Evolutionary conservation across 1,140 invertebrate genomes (phyloP).

Genomic region (Lanistes nyassanus): DNA sequence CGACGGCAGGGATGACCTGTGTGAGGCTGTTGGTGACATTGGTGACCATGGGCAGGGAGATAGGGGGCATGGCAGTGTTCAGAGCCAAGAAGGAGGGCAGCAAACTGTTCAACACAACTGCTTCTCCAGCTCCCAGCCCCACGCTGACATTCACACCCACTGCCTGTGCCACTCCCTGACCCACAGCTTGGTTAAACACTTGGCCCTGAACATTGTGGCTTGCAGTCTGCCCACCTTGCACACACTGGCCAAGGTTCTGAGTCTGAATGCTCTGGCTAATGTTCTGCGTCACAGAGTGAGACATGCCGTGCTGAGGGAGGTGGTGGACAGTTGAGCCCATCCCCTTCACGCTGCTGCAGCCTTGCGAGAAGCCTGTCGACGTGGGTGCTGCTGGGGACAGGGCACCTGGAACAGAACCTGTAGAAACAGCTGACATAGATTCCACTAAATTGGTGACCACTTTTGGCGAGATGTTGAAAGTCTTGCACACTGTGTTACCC

Average conservation of each 20-base stretch:
- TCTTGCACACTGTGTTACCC: slow-evolving; percentile 9
- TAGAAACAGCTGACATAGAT: not conserved
- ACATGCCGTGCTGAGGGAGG: slow-evolving; percentile 11
- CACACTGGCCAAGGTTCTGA: no score
- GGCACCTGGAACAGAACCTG: not conserved
- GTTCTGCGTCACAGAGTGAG: not conserved
- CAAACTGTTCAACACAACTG: slow-evolving; percentile 28
- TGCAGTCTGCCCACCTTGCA: no score
- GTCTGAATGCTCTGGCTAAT: slow-evolving; percentile 1
- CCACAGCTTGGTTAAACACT: not conserved
- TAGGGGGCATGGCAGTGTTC: slow-evolving; percentile 72
- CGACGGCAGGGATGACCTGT: slow-evolving; percentile 73
- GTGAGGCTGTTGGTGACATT: slow-evolving; percentile 78
- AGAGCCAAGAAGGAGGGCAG: slow-evolving; percentile 37
- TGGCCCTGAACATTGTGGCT: no score
- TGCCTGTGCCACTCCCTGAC: not conserved
- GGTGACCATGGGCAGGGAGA: slow-evolving; percentile 76
- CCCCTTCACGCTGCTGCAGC: slow-evolving; percentile 8
- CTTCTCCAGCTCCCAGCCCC: not conserved
- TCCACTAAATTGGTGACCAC: slow-evolving; percentile 13
- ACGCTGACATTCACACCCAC: slow-evolving; percentile 1
- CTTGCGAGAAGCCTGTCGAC: slow-evolving; percentile 2
- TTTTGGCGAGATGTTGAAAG: slow-evolving; percentile 12
- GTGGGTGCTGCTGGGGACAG: not conserved
- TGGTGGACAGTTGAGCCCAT: slow-evolving; percentile 16